Base-by-base conservation (phyloP, 2,888 invertebrate species). In the Teinopalpus imperialis region DNA sequence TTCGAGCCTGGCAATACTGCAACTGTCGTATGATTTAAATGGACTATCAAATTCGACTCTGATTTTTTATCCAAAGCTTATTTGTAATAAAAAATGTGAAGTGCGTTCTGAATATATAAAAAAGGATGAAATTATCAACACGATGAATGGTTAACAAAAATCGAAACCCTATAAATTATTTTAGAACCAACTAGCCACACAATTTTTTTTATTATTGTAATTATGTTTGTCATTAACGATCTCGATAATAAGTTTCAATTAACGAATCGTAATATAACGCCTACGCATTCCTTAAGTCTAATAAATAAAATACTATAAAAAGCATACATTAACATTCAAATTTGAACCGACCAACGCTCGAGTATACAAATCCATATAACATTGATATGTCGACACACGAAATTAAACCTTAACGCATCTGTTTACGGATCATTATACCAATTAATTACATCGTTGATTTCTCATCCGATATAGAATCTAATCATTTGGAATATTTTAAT, bases 181-280 rank as follows among this genome's bases (percentile, higher is more conserved):
- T n/a, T n/a, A n/a, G n/a, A n/a, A n/a, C n/a, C n/a, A n/a, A n/a
- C n/a, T n/a, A n/a, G n/a, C n/a, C n/a, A n/a, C n/a, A n/a, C n/a
- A n/a, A n/a, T n/a, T n/a, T n/a, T n/a, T n/a, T n/a, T n/a, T n/a
- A n/a, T n/a, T n/a, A n/a, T n/a, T n/a, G n/a, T n/a, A n/a, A n/a
- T n/a, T n/a, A n/a, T n/a, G n/a, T n/a, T 13, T 14, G 10, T 41
- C 37, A 42, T 42, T 39, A 48, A 48, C 31, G 39, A 42, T 30
- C 9, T 20, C 31, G 7, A 42, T 40, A 42, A 51, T 40, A 43
- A 35, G n/a, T 16, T 39, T 36, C 37, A 45, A 43, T 48, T 42
- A 43, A 37, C 39, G 40, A 23, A 7, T 36, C 24, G 35, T 46
- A 41, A 37, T 27, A 32, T 12, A 27, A 45, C 48, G 23, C 48